Percentiles rank a stretch among this genome's conserved stretches.
phyloP scores from a whole-genome alignment of 2,888 invertebrate species.

The Caenorhabditis sp. region DNA sequence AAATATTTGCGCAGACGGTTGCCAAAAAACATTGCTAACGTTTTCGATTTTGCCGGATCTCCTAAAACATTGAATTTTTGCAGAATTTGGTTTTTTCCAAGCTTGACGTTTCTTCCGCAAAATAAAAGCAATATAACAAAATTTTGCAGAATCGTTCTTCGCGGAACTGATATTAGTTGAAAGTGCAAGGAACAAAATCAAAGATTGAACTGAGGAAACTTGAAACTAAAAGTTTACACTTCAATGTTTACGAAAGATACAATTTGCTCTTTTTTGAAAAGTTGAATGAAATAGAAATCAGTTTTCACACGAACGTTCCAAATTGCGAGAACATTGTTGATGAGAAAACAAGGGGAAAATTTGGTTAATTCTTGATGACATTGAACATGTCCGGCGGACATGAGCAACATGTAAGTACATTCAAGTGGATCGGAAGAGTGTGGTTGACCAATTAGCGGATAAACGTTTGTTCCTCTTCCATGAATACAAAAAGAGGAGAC shows the following conservation, averaged over 20 bases:
- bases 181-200: neutral
- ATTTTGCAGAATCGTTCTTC: too few species aligned
- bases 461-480: conserved; percentile 52
- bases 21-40: too few species aligned
- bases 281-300: too few species aligned
- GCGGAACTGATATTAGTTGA: neutral
- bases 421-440: conserved; percentile 48
- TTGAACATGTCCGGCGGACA: conserved; percentile 36
- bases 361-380: neutral
- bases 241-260: too few species aligned
- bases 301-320: too few species aligned
- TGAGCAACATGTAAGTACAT: conserved; percentile 57
- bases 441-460: conserved; percentile 62
- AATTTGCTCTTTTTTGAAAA: too few species aligned
- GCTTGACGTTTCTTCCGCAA: too few species aligned
- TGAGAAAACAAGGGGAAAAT: neutral
- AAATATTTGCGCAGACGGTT: neutral
- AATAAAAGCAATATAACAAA: too few species aligned
- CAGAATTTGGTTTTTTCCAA: too few species aligned
- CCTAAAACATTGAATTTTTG: too few species aligned
- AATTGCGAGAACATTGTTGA: neutral
- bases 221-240: neutral
- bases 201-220: neutral
- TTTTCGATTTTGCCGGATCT: too few species aligned
- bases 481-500: conserved; percentile 46